These are phyloP conservation scores for Cydia strobilella DNA, from an alignment of 1,140 invertebrate genomes.

Conservation along the genomic window DNA sequence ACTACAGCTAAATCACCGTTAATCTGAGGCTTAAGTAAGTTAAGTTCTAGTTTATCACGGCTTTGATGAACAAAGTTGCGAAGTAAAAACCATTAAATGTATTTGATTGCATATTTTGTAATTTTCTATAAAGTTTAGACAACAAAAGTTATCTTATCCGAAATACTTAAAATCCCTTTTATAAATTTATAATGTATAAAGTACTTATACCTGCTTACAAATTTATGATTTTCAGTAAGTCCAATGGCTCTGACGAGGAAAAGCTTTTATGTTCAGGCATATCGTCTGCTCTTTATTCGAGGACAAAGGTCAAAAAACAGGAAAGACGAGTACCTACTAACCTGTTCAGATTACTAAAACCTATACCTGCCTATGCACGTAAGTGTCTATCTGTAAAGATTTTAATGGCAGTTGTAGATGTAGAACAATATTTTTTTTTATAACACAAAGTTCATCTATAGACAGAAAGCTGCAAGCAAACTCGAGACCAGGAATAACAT, in stretches of 20 bases:
- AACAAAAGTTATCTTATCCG: not conserved
- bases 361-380: too few species aligned
- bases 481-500: too few species aligned
- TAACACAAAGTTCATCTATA: too few species aligned
- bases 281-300: not conserved
- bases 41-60: too few species aligned
- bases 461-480: too few species aligned
- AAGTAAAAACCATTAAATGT: too few species aligned
- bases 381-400: too few species aligned
- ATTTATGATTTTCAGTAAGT: conserved; percentile 1
- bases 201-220: not conserved
- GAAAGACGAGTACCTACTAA: not conserved
- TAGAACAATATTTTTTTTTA: too few species aligned
- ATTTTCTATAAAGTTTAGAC: not conserved
- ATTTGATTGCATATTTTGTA: not conserved
- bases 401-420: not conserved
- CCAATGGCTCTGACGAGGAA: not conserved
- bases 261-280: not conserved
- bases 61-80: too few species aligned
- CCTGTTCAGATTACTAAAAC: not conserved
- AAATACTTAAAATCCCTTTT: not conserved
- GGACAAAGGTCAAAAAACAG: not conserved
- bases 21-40: too few species aligned
- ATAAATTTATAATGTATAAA: not conserved
- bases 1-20: too few species aligned